Evolutionary conservation across 2,888 invertebrate species (phyloP).

Genomic region (Oegoconia quadripuncta): DNA sequence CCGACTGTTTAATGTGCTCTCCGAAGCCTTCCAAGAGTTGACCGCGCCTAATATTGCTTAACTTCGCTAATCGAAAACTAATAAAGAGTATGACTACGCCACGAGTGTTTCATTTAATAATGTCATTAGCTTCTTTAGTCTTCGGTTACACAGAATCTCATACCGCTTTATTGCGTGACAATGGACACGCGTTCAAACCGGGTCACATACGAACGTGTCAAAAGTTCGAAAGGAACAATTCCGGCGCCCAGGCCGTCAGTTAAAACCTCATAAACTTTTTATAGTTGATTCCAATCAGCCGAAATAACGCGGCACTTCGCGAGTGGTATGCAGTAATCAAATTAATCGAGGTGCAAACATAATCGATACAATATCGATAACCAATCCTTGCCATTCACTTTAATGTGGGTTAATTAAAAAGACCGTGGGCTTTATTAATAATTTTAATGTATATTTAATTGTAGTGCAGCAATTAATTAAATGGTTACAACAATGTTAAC

Average conservation of each 20-base stretch:
- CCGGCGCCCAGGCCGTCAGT: slow-evolving; percentile 44
- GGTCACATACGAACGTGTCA: slow-evolving; percentile 58
- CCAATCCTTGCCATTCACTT: slow-evolving; percentile 23
- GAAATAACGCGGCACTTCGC: slow-evolving; percentile 7
- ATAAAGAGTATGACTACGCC: no score
- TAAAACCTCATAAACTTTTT: slow-evolving; percentile 64
- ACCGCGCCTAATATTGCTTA: no score
- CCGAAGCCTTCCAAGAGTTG: no score
- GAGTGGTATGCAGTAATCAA: slow-evolving; percentile 8
- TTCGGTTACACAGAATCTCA: no score
- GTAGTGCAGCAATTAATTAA: no score
- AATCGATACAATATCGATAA: slow-evolving; percentile 12
- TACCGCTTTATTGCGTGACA: slow-evolving; percentile 14
- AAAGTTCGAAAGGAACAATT: slow-evolving; percentile 57
- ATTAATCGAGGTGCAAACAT: slow-evolving; percentile 19
- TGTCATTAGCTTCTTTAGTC: no score
- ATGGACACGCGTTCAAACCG: slow-evolving; percentile 47
- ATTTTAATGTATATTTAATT: neutral
- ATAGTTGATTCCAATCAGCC: slow-evolving; percentile 39
- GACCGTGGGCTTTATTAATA: slow-evolving; percentile 16
- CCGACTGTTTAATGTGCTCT: no score
- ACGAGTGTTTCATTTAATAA: no score
- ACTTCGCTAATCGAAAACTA: no score
- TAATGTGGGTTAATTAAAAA: slow-evolving; percentile 34
- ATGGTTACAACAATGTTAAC: no score